Evolutionary conservation across 2,113 vertebrate species (phyloP).

Genomic region (Felis catus): F.catus_Fca126_mat1.0 CM031426.1:55834001-55834500

Average conservation of each 20-base stretch:
- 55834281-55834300: slow-evolving; percentile 74
- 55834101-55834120: background rate
- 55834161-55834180: background rate
- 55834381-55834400: slow-evolving; percentile 72
- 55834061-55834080: background rate
- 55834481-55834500: slow-evolving; percentile 79
- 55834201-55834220: background rate
- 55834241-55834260: background rate
- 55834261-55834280: background rate
- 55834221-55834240: background rate
- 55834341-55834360: slow-evolving; percentile 34
- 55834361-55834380: slow-evolving; percentile 51
- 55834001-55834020: background rate
- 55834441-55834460: slow-evolving; percentile 79
- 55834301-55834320: slow-evolving; percentile 83
- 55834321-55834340: slow-evolving; percentile 65
- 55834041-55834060: accelerated
- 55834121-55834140: background rate
- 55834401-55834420: slow-evolving; percentile 76
- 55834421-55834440: slow-evolving; percentile 78
- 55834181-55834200: background rate
- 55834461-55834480: slow-evolving; percentile 76
- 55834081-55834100: background rate
- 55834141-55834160: background rate
- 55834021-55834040: background rate